A percentile compares a stretch with the other conserved stretches of the same genome.
Evolutionary conservation across 2,888 invertebrate species (phyloP).

Genomic region (Pedicia rivosa): DNA sequence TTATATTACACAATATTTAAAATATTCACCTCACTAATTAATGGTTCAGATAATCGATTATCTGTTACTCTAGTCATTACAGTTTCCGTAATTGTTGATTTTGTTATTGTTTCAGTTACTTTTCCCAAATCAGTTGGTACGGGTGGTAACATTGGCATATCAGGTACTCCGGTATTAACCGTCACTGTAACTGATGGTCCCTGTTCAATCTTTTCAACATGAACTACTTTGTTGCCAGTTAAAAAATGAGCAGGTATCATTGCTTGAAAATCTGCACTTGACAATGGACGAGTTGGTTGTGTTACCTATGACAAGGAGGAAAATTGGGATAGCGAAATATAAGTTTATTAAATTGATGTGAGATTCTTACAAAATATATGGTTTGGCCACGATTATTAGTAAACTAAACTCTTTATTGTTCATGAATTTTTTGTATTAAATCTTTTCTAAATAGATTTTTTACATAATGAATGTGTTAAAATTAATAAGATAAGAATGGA

Average conservation of each 20-base stretch:
- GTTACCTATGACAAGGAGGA: constrained; percentile 4
- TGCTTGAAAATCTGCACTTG: constrained; percentile 89
- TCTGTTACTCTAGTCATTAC: constrained; percentile 88
- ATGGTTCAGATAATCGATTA: constrained; percentile 71
- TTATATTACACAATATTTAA: no score
- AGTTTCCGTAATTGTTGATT: constrained; percentile 90
- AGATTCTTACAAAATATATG: no score
- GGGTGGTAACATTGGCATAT: constrained; percentile 60
- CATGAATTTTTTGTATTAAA: no score
- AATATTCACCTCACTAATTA: constrained; percentile 72
- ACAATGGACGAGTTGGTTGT: constrained; percentile 57
- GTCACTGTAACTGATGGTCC: constrained; percentile 59
- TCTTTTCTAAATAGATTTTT: no score
- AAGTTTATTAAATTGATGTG: constrained; percentile 2
- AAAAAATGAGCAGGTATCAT: constrained; percentile 88
- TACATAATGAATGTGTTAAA: no score
- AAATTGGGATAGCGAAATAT: constrained; percentile 6
- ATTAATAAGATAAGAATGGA: no score
- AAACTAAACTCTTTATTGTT: no score
- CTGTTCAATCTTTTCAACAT: constrained; percentile 28
- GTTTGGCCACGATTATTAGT: no score
- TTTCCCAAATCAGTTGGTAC: constrained; percentile 69
- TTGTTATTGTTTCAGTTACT: constrained; percentile 89
- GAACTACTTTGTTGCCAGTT: constrained; percentile 60
- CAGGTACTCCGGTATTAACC: constrained; percentile 57